Base-by-base conservation (phyloP, 2,113 vertebrate species). In the Ctenomys sociabilis region DNA sequence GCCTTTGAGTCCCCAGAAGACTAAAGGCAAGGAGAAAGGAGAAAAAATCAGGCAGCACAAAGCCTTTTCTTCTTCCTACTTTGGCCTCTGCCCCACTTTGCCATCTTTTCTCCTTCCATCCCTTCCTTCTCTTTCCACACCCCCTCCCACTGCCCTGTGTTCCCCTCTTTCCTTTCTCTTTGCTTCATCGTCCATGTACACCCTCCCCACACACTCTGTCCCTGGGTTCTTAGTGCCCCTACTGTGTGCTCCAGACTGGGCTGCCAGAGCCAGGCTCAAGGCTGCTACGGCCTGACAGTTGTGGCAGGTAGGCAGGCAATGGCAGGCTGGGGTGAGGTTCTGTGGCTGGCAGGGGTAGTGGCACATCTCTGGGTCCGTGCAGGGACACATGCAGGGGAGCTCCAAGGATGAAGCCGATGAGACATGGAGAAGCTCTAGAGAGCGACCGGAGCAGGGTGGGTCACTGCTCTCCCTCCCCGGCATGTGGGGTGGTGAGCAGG, bases 401-500 rank as follows among this genome's bases (percentile, higher is more conserved):
- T 83, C 40, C 32, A 26, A n/a, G 52, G 19, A 40, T 57, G 0
- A 22, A 57, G 63, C 7, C 75, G 40, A 54, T 11, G 61, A 40
- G 89, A 37, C 66, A 37, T 10, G 16, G 49, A 57, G 85, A 37
- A 54, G 14, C 17, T 80, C 37, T 17, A 3, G 1, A 4, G 77
- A 30, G 21, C 21, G 2, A 40, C 57, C 7, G n/a, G 30, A 57
- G 57, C 4, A 17, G 4, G 17, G 84, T 37, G 32, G 13, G 4
- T 57, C 87, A 6, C n/a, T 40, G 14, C 3, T 10, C 13, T 80
- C 35, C 26, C 57, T 28, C 43, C 0, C 21, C 10, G 10, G 32
- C 3, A 1, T 2, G 7, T 0, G 4, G 75, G 21, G 1, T 0
- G 1, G 37, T 22, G 45, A 89, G 32, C 52, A 45, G 28, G 3